A percentile compares a stretch with the other conserved stretches of the same genome.
Conservation (phyloP, 64 coral and sea anemone species). For the Acropora yongei region DNA sequence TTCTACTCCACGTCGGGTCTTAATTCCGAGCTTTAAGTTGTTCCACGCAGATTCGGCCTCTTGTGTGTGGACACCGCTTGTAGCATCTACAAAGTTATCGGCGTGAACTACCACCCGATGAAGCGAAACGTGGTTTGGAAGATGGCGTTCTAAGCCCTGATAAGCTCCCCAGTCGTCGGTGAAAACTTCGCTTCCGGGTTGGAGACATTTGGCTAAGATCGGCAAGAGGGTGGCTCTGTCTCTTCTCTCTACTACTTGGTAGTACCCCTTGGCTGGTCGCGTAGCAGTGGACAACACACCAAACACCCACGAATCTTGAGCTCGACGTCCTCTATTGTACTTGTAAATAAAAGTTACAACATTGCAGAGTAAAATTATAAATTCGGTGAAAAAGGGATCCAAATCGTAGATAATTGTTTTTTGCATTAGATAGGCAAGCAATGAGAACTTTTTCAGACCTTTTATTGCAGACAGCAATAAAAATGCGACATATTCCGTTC, state of each 20-base stretch:
- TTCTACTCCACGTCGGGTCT: background rate
- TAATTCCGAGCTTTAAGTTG: background rate
- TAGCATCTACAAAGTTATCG: constrained; percentile 6
- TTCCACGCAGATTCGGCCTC: background rate
- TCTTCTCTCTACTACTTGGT: background rate
- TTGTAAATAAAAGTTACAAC: background rate
- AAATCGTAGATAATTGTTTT: background rate
- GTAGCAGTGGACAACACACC: constrained; percentile 12
- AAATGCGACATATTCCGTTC: background rate
- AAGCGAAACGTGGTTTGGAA: background rate
- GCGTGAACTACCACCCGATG: constrained; percentile 10
- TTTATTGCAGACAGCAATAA: constrained; percentile 5
- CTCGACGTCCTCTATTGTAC: constrained; percentile 20
- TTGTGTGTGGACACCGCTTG: constrained; percentile 1
- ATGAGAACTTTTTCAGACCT: constrained; percentile 3
- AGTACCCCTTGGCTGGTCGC: constrained; percentile 5
- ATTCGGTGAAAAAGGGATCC: background rate
- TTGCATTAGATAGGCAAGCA: background rate
- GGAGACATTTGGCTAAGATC: background rate
- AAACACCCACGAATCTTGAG: constrained; percentile 10
- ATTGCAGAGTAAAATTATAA: background rate
- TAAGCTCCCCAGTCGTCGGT: constrained; percentile 18
- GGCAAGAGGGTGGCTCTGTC: constrained; percentile 10
- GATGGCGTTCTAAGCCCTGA: background rate
- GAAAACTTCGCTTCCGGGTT: background rate